phyloP scores from a whole-genome alignment of 2,113 vertebrate genomes.

The Cricetomys ansorgei region DNA sequence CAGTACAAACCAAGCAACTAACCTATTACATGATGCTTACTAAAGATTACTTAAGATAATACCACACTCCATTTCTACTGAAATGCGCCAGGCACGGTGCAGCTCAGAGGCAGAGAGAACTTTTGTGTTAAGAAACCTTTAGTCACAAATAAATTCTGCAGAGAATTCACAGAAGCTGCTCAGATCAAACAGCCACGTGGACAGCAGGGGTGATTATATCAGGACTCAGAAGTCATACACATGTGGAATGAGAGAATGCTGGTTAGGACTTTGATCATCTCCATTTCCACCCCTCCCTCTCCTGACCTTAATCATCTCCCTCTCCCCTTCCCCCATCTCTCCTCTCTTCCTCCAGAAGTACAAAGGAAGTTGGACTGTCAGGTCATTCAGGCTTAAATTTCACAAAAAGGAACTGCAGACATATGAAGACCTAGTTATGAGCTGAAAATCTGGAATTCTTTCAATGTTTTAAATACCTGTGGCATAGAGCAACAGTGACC shows the following conservation, averaged over 20 bases:
- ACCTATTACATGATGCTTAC: background rate
- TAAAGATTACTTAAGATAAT: conserved; percentile 6
- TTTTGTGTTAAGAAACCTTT: background rate
- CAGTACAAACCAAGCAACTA: background rate
- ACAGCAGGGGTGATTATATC: background rate
- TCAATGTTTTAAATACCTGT: background rate
- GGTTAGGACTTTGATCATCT: background rate
- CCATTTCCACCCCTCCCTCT: no score
- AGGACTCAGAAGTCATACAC: background rate
- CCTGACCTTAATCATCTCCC: background rate
- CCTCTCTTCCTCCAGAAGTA: background rate
- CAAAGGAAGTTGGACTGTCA: background rate
- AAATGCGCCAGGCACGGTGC: background rate
- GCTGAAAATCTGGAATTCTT: conserved; percentile 23
- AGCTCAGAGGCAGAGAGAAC: background rate
- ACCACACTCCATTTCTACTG: background rate
- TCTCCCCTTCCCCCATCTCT: background rate
- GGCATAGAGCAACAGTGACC: background rate
- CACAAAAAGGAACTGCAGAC: background rate
- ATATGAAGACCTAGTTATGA: background rate
- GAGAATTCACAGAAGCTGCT: background rate
- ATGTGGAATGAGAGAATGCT: background rate
- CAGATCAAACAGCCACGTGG: background rate
- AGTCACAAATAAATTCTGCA: conserved; percentile 16
- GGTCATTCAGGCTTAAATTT: background rate